Percentiles rank a stretch among this genome's conserved stretches.
phyloP scores from a whole-genome alignment of 1,140 invertebrate genomes.

The Brachionus asplanchnoidis region DNA sequence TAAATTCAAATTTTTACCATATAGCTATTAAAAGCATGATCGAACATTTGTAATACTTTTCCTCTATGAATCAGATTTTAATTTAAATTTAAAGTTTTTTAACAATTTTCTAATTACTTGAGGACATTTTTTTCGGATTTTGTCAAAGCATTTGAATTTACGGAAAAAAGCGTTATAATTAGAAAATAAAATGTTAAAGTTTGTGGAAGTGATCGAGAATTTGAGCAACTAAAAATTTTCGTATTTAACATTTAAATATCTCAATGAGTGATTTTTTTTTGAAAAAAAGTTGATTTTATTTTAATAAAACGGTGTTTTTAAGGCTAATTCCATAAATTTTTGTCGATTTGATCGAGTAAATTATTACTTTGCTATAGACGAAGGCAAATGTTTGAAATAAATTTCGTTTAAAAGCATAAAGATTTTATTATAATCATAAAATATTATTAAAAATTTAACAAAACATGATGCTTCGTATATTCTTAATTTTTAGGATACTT shows the following conservation, averaged over 20 bases:
- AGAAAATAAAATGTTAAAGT: neutral
- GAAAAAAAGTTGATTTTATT: neutral
- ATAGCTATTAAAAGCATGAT: conserved; percentile 91
- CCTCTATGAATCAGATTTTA: conserved; percentile 61
- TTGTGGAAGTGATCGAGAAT: neutral
- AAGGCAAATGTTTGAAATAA: neutral
- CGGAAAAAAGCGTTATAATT: neutral
- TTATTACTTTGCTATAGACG: neutral
- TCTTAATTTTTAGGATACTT: neutral
- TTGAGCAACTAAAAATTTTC: neutral
- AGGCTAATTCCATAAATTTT: neutral
- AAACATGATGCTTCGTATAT: neutral
- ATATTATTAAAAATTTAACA: neutral
- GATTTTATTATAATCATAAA: conserved; percentile 6
- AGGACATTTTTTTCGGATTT: conserved; percentile 26
- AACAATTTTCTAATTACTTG: neutral
- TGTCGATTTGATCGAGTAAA: neutral
- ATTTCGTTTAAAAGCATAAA: neutral
- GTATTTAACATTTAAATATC: neutral
- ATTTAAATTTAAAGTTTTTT: neutral
- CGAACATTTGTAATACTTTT: conserved; percentile 87
- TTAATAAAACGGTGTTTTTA: neutral
- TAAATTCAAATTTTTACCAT: conserved; percentile 65
- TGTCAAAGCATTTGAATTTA: neutral
- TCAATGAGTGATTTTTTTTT: neutral